These are phyloP conservation scores for Drosophila nasuta DNA, from an alignment of 1,140 invertebrate genomes.

Conservation along the genomic window DNA sequence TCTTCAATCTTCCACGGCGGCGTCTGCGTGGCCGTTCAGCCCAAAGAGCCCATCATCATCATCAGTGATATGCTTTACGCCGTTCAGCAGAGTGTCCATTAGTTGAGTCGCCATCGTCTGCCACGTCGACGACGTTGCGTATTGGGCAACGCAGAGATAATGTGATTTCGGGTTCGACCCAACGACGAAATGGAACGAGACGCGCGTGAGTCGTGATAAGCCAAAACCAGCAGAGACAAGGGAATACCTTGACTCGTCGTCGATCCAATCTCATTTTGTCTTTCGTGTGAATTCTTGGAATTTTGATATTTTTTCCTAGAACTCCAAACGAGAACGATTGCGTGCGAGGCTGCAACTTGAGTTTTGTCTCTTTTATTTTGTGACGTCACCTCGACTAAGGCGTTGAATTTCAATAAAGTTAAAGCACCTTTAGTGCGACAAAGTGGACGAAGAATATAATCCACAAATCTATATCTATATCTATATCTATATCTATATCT, in stretches of 20 bases:
- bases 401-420: neutral
- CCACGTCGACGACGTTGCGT: slow-evolving; percentile 55
- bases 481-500: too few relatives aligned
- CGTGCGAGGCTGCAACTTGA: slow-evolving; percentile 16
- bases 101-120: slow-evolving; percentile 70
- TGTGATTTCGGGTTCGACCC: slow-evolving; percentile 71
- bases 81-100: slow-evolving; percentile 72
- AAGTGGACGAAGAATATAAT: slow-evolving; percentile 4
- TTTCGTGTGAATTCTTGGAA: slow-evolving; percentile 82
- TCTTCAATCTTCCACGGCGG: slow-evolving; percentile 82
- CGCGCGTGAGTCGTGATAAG: slow-evolving; percentile 80
- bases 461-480: too few relatives aligned
- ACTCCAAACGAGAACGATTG: slow-evolving; percentile 39
- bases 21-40: slow-evolving; percentile 48
- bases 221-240: slow-evolving; percentile 61
- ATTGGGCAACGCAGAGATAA: slow-evolving; percentile 70
- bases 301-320: slow-evolving; percentile 84
- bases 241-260: slow-evolving; percentile 73
- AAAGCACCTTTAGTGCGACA: neutral
- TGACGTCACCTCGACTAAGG: slow-evolving; percentile 53
- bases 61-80: slow-evolving; percentile 77
- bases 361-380: slow-evolving; percentile 22
- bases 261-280: slow-evolving; percentile 73
- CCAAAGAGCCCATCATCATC: slow-evolving; percentile 52
- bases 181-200: slow-evolving; percentile 75